Percentiles rank a stretch among this genome's conserved stretches.
Conservation (phyloP, 2,113 vertebrate species). For the Baryphthengus martii region DNA sequence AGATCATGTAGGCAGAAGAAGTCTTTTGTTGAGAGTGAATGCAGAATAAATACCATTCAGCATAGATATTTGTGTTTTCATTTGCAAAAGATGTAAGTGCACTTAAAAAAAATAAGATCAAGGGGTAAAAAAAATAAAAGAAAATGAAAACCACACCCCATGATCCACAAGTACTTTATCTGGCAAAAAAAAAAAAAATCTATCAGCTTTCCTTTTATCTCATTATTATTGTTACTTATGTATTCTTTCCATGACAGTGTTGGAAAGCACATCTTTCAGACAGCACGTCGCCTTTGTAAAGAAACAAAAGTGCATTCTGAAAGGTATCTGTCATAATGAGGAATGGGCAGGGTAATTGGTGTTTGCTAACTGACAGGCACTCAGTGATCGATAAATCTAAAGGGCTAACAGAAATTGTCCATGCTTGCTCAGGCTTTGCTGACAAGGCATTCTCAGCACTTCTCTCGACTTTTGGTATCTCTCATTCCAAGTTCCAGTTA, state of each 20-base stretch:
- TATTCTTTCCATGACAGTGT: not conserved
- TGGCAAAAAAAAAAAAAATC: not conserved
- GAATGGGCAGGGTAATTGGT: slow-evolving; percentile 67
- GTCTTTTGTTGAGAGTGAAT: not conserved
- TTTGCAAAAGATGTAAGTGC: not conserved
- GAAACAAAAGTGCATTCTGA: slow-evolving; percentile 38
- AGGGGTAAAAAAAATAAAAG: not conserved
- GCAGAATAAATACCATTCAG: slow-evolving; percentile 7
- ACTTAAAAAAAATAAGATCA: not conserved
- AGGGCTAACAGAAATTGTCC: slow-evolving; percentile 52
- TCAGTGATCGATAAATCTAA: slow-evolving; percentile 47
- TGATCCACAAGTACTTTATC: not conserved
- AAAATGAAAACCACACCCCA: not conserved
- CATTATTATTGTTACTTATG: slow-evolving; percentile 2
- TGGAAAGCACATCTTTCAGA: slow-evolving; percentile 51
- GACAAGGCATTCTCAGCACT: slow-evolving; percentile 69
- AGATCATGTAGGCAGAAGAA: not conserved
- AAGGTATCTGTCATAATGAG: slow-evolving; percentile 66
- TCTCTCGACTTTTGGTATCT: slow-evolving; percentile 15
- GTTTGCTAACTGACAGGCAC: slow-evolving; percentile 65
- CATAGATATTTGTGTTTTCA: not conserved
- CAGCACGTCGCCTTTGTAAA: slow-evolving; percentile 24
- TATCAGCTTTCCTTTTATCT: not conserved
- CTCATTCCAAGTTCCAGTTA: slow-evolving; percentile 42
- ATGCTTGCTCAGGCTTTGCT: slow-evolving; percentile 61